Evolutionary conservation across 2,797 vertebrate species (phyloP), one percentile per base, ranked within the genome.

Genomic region (Peromyscus aztecus): DNA sequence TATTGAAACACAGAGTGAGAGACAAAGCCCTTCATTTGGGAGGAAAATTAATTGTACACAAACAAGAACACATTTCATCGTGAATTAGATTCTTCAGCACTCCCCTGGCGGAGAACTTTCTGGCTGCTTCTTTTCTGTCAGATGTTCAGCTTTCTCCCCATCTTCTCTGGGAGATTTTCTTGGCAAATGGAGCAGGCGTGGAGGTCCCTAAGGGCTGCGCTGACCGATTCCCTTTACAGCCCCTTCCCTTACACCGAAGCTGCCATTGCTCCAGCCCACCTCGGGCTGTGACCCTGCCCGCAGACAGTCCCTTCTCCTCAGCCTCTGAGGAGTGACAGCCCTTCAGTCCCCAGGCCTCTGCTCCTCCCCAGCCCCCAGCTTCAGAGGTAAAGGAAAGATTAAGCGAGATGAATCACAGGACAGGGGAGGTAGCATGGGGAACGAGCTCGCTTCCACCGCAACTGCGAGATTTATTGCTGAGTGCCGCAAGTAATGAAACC

Each of bases 331-430:
- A 97, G 96, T 97, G 97, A 97, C 98, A 95, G 6, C 4, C 97
- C 97, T 90, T 98, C 97, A 97, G 98, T 98, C 96, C 96, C 98
- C 97, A 96, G 95, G 90, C 73, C 94, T 82, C 97, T 83, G 87
- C 96, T 96, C 94, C 97, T 98, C 84, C 91, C 95, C 82, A 89
- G 96, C 7, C 1, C 12, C 65, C 67, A 0, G 97, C 96, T 89
- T 92, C 94, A 94, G 94, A 98, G 96, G 98, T 98, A 98, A 98
- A 97, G 96, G 94, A 98, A 98, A 98, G 98, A 98, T 98, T 99
- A 98, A 98, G 97, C 96, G 89, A 98, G 98, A 99, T 98, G 98
- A 98, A 98, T 98, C 98, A 97, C 97, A 94, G 97, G 98, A 98
- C 95, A 95, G 97, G 97, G 98, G 98, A 98, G 84, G 65, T 96